Evolutionary conservation across 2,797 vertebrate species (phyloP), one percentile per base, ranked within the genome.

Genomic region (Chelmon rostratus): DNA sequence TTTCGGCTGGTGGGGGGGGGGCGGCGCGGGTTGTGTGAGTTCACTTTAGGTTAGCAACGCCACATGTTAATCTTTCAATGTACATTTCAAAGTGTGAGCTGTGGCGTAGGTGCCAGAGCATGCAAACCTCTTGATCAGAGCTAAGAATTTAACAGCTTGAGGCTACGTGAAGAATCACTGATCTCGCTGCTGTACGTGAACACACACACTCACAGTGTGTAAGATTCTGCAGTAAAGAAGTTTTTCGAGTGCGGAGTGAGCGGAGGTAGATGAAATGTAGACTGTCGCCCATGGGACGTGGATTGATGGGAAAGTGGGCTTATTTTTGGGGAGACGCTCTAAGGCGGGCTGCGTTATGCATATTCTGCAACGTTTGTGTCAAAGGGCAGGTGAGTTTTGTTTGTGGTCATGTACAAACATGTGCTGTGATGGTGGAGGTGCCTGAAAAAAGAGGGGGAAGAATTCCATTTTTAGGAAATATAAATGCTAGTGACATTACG

Each of bases 261-360:
- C 70, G 71, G 56, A 72, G 61, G 69, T 68, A 67, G 67, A 75
- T 87, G 84, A 86, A 91, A 90, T 91, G 74, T 76, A 83, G 83
- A 84, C 65, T 75, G 38, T 85, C 74, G 73, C 84, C 70, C 79
- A 68, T 72, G 90, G 85, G 85, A 85, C 35, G 61, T 16, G 65
- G 68, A 58, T 54, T 86, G 68, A 79, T 86, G 61, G 73, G 71
- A 85, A 79, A 78, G 68, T 77, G 70, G 68, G 63, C 67, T 84
- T 87, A 84, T 88, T 88, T 89, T 85, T 81, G 79, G 58, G 46
- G 56, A 73, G 31, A 49, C 57, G 47, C 25, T 75, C 42, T 57
- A 47, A 70, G 81, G 72, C 46, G 61, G 23, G 63, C 62, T 61
- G n/a, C 53, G 35, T 64, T 28, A 67, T 38, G 37, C 38, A 53